These are phyloP conservation scores for Drosophila carrolli DNA, from an alignment of 1,140 invertebrate species.

Conservation along the genomic window DNA sequence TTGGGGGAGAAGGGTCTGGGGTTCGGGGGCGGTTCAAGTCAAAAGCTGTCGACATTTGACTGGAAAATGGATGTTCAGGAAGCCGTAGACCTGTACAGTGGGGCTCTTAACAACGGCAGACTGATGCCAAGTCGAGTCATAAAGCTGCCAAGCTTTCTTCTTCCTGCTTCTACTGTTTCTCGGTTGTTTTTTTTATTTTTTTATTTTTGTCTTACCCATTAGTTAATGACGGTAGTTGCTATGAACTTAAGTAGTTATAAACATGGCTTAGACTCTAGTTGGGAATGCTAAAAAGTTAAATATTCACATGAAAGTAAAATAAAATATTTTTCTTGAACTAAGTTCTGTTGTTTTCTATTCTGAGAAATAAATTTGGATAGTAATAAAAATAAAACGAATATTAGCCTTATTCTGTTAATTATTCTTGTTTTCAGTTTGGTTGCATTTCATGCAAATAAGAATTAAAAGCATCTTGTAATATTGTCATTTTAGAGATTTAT, in stretches of 20 bases:
- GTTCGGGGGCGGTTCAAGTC: conserved; percentile 28
- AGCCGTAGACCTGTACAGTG: conserved; percentile 40
- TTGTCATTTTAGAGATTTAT: too few relatives aligned
- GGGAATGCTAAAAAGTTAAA: too few relatives aligned
- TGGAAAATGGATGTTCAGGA: conserved; percentile 53
- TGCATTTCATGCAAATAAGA: too few relatives aligned
- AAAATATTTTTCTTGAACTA: too few relatives aligned
- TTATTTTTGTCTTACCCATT: conserved; percentile 10
- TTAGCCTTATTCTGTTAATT: too few relatives aligned
- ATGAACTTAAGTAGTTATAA: neutral
- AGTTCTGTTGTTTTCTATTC: too few relatives aligned
- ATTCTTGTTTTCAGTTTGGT: too few relatives aligned
- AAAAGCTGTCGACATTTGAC: conserved; percentile 50
- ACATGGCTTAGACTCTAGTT: too few relatives aligned
- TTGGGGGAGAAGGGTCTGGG: neutral
- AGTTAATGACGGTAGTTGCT: conserved; percentile 13
- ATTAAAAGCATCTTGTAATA: too few relatives aligned
- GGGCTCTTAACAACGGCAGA: conserved; percentile 24
- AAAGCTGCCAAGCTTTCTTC: conserved; percentile 39
- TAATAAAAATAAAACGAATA: too few relatives aligned
- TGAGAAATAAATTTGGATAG: too few relatives aligned
- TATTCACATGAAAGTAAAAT: too few relatives aligned
- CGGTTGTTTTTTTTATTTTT: conserved; percentile 1
- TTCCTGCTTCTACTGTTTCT: conserved; percentile 38
- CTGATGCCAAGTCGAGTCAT: conserved; percentile 38